A percentile compares a stretch with the other conserved stretches of the same genome.
Conservation (phyloP, 1,140 invertebrate species). For the Drosophila paulistorum region DNA sequence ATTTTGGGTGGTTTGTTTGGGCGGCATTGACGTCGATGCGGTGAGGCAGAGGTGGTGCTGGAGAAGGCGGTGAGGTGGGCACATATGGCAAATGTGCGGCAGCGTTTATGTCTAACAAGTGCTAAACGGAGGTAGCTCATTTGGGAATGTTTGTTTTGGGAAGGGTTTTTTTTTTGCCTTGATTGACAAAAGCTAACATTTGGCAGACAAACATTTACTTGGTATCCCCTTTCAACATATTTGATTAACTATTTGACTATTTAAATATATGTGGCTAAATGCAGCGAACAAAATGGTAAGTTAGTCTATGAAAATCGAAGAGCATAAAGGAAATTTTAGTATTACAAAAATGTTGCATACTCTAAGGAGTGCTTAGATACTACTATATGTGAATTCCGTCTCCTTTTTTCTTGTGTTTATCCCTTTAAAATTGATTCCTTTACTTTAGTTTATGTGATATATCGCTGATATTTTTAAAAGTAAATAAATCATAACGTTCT, state of each 20-base stretch:
- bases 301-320: too few relatives aligned
- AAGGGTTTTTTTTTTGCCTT: not conserved
- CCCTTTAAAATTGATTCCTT: too few relatives aligned
- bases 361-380: too few relatives aligned
- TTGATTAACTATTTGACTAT: not conserved
- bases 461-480: too few relatives aligned
- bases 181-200: constrained; percentile 3
- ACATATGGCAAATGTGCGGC: constrained; percentile 65
- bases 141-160: not conserved
- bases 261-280: not conserved
- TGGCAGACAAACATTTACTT: not conserved
- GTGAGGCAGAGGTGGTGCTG: not conserved
- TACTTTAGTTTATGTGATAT: too few relatives aligned
- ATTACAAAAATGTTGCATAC: too few relatives aligned
- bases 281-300: too few relatives aligned
- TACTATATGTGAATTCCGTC: too few relatives aligned
- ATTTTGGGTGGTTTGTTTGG: not conserved
- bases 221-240: not conserved
- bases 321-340: not conserved
- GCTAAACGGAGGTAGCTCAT: constrained; percentile 12
- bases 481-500: too few relatives aligned
- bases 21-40: not conserved
- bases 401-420: too few relatives aligned
- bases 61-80: not conserved
- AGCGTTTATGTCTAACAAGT: constrained; percentile 64